Evolutionary conservation across 2,113 vertebrate species (phyloP).

Genomic region (Perca flavescens): DNA sequence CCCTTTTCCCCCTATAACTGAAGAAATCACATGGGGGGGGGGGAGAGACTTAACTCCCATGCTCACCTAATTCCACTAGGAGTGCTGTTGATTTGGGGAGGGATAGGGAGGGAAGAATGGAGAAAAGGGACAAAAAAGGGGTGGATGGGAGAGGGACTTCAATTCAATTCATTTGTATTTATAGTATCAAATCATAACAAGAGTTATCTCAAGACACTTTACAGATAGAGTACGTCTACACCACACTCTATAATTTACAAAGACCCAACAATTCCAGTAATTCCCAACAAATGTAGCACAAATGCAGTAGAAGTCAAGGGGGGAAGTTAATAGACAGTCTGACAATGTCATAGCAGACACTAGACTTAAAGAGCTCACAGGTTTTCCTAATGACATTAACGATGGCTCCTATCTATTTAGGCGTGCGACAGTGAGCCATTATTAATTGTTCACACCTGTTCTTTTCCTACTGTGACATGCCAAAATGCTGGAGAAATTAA

Average conservation of each 20-base stretch:
- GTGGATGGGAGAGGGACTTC: background rate
- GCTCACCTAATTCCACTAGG: conserved; percentile 31
- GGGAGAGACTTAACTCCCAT: background rate
- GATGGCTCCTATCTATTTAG: background rate
- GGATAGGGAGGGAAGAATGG: background rate
- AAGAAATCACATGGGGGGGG: conserved; percentile 34
- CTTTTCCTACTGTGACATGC: background rate
- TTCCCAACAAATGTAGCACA: background rate
- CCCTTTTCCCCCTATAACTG: conserved; percentile 30
- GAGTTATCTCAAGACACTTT: no score
- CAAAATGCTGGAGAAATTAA: background rate
- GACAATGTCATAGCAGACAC: background rate
- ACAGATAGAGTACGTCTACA: no score
- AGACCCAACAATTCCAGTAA: no score
- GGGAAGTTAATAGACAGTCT: background rate
- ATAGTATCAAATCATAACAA: no score
- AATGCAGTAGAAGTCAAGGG: background rate
- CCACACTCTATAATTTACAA: no score
- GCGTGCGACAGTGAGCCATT: background rate
- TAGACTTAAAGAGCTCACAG: background rate
- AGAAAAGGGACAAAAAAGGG: conserved; percentile 4
- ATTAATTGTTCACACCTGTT: background rate
- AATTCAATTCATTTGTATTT: no score
- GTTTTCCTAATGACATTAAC: background rate
- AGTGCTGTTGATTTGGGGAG: conserved; percentile 12